Conservation (phyloP, 1,140 invertebrate genomes). For the Papilio machaon region DNA sequence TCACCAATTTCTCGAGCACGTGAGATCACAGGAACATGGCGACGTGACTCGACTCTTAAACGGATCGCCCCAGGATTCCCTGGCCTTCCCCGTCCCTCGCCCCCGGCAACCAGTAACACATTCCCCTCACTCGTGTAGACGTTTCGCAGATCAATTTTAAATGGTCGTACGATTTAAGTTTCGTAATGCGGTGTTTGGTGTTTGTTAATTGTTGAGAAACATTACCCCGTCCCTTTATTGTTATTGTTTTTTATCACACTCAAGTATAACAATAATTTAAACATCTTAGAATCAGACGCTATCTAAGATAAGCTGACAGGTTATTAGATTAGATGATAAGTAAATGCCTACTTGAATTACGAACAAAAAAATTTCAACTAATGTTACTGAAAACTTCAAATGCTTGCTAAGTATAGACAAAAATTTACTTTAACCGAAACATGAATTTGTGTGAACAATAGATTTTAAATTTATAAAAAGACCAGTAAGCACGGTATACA, state of each 20-base stretch:
- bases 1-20: constrained; percentile 56
- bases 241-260: neutral
- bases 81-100: constrained; percentile 39
- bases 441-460: neutral
- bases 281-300: neutral
- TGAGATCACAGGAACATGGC: constrained; percentile 51
- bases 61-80: constrained; percentile 36
- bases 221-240: constrained; percentile 22
- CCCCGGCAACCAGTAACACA: constrained; percentile 28
- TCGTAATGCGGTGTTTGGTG: constrained; percentile 48
- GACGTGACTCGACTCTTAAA: constrained; percentile 49
- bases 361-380: no score
- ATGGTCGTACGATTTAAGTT: constrained; percentile 48
- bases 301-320: neutral
- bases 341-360: no score
- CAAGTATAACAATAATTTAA: neutral
- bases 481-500: neutral
- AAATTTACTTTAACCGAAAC: neutral
- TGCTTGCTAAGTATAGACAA: neutral
- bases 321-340: no score
- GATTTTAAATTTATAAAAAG: neutral
- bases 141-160: constrained; percentile 42
- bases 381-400: neutral
- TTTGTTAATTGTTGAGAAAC: constrained; percentile 51
- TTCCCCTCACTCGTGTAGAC: constrained; percentile 20